These are phyloP conservation scores for Puffinus mauretanicus DNA, from an alignment of 2,113 vertebrate genomes.

Conservation along the genomic window DNA sequence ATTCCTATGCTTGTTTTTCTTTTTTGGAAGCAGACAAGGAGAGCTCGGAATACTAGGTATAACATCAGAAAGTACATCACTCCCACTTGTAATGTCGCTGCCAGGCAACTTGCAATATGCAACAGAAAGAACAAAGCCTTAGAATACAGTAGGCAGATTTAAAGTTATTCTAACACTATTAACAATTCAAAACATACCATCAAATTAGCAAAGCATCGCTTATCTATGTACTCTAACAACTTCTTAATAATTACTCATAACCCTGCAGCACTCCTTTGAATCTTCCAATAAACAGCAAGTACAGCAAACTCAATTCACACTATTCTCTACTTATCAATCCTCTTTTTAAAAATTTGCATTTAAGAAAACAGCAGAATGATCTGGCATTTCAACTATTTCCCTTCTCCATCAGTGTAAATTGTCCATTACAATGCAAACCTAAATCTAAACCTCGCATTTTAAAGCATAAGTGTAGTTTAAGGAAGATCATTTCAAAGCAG, in stretches of 20 bases:
- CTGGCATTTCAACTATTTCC: neutral
- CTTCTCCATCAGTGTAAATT: neutral
- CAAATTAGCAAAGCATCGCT: slow-evolving; percentile 25
- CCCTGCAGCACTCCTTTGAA: neutral
- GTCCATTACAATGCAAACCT: neutral
- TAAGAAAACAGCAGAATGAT: neutral
- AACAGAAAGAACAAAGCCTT: slow-evolving; percentile 33
- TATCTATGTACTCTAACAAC: neutral
- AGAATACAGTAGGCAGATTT: slow-evolving; percentile 1
- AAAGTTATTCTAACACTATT: neutral
- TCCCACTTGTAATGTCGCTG: slow-evolving; percentile 95
- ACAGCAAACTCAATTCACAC: neutral
- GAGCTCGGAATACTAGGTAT: slow-evolving; percentile 97
- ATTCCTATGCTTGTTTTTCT: slow-evolving; percentile 93
- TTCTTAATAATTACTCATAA: neutral
- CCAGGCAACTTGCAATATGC: slow-evolving; percentile 84
- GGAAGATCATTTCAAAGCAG: neutral
- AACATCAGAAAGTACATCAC: slow-evolving; percentile 95
- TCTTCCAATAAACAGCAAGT: neutral
- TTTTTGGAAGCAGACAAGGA: slow-evolving; percentile 91
- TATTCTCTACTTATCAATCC: neutral
- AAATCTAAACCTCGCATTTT: neutral
- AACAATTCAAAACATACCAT: slow-evolving; percentile 29
- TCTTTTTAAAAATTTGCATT: neutral
- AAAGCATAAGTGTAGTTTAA: neutral